Evolutionary conservation across 2,113 vertebrate genomes (phyloP).

Genomic region (Myotis lucifugus): DNA sequence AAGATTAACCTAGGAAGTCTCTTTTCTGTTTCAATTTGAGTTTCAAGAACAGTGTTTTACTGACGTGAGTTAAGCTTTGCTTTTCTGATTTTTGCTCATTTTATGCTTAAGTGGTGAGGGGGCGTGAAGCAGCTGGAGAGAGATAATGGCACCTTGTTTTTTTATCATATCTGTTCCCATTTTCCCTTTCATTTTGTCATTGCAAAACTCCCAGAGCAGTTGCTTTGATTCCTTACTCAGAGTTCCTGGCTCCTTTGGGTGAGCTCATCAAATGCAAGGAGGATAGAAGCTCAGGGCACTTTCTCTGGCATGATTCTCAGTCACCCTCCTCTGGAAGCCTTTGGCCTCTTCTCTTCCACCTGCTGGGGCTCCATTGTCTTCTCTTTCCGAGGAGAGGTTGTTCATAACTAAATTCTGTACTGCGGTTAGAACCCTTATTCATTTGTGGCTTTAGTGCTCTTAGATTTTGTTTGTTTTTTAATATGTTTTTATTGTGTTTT

Average conservation of each 20-base stretch:
- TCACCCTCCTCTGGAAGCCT: background rate
- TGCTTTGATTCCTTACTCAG: slow-evolving; percentile 53
- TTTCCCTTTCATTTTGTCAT: slow-evolving; percentile 30
- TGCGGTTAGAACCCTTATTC: background rate
- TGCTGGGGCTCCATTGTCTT: background rate
- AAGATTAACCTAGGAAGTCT: background rate
- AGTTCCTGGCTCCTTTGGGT: slow-evolving; percentile 18
- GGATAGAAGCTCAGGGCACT: background rate
- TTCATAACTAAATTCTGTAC: background rate
- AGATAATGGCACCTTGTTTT: slow-evolving; percentile 30
- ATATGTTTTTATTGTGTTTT: no score
- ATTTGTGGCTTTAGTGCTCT: background rate
- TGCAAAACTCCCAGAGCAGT: background rate
- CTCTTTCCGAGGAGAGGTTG: background rate
- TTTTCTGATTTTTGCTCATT: background rate
- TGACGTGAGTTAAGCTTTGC: background rate
- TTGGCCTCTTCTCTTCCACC: background rate
- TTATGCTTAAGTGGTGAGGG: background rate
- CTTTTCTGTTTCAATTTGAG: background rate
- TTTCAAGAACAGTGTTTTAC: background rate
- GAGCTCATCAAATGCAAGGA: slow-evolving; percentile 55
- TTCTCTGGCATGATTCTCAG: background rate
- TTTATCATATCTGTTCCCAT: slow-evolving; percentile 40
- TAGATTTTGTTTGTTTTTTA: no score
- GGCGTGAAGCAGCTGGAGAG: background rate